Conservation (phyloP, 2,888 invertebrate species). For the Altica lythri region DNA sequence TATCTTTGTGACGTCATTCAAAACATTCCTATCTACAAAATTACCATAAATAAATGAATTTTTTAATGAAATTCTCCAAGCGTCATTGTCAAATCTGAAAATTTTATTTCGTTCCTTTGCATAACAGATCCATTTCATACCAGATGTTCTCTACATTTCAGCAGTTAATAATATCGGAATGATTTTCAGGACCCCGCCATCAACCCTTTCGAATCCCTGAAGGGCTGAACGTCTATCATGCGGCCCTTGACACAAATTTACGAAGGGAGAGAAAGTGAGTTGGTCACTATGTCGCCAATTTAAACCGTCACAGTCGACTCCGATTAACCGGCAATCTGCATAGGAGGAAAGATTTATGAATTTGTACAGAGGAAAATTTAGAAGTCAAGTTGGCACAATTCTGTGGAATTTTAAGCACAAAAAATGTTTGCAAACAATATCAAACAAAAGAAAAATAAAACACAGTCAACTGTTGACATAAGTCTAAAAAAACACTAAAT, state of each 20-base stretch:
- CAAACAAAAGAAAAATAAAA: no score
- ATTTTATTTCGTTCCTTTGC: conserved; percentile 11
- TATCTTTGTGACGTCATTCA: no score
- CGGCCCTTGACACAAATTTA: conserved; percentile 9
- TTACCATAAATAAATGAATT: conserved; percentile 9
- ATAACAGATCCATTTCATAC: conserved; percentile 6
- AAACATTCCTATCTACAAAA: not conserved
- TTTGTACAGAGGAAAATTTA: not conserved
- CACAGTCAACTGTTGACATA: no score
- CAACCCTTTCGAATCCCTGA: conserved; percentile 16
- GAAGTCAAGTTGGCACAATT: not conserved
- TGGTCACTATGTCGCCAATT: not conserved
- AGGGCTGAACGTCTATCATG: conserved; percentile 12
- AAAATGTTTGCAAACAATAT: no score
- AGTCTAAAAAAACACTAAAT: no score
- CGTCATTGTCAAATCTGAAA: conserved; percentile 4
- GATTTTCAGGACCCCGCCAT: conserved; percentile 7
- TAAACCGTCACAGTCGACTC: conserved; percentile 4
- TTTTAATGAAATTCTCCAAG: conserved; percentile 10
- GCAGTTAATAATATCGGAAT: conserved; percentile 22
- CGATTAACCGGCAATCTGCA: conserved; percentile 4
- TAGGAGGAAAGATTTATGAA: not conserved
- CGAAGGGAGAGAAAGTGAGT: conserved; percentile 7
- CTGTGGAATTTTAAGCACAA: no score
- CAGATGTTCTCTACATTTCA: conserved; percentile 18